A percentile compares a stretch with the other conserved stretches of the same genome.
Conservation (phyloP, 2,113 vertebrate genomes). For the Anolis carolinensis region DNA sequence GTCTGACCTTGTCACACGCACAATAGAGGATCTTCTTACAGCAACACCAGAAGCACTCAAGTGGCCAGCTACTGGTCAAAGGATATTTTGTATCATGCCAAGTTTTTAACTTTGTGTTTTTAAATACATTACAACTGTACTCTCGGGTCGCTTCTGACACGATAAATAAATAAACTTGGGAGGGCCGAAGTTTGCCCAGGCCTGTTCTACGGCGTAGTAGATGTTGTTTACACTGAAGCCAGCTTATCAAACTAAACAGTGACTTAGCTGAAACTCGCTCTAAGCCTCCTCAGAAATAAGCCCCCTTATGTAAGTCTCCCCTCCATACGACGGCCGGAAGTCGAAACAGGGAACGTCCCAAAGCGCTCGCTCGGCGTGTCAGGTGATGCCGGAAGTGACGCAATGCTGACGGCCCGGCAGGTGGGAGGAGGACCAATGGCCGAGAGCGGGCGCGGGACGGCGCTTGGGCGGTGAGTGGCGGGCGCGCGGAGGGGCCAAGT, state of each 20-base stretch:
- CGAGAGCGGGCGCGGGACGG: not conserved
- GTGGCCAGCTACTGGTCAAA: too few species aligned
- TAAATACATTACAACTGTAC: too few species aligned
- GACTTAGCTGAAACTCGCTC: not conserved
- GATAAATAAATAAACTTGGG: too few species aligned
- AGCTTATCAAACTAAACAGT: not conserved
- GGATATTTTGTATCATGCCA: too few species aligned
- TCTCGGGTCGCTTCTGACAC: too few species aligned
- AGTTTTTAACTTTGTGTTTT: too few species aligned
- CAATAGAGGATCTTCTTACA: too few species aligned
- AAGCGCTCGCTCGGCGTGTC: not conserved
- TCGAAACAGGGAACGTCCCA: not conserved
- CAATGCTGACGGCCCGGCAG: not conserved
- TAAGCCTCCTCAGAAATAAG: not conserved
- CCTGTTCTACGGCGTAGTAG: not conserved
- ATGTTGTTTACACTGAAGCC: not conserved
- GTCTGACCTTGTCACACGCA: too few species aligned
- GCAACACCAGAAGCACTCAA: too few species aligned
- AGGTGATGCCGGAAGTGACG: slow-evolving; percentile 41
- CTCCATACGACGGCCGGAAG: too few species aligned
- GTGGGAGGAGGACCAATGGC: slow-evolving; percentile 14
- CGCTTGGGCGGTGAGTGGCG: not conserved
- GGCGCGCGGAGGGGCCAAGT: not conserved
- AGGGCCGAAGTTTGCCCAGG: too few species aligned
- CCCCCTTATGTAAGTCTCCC: not conserved